Conservation (phyloP, 1,140 invertebrate genomes). For the Lasioglossum baleicum region DNA sequence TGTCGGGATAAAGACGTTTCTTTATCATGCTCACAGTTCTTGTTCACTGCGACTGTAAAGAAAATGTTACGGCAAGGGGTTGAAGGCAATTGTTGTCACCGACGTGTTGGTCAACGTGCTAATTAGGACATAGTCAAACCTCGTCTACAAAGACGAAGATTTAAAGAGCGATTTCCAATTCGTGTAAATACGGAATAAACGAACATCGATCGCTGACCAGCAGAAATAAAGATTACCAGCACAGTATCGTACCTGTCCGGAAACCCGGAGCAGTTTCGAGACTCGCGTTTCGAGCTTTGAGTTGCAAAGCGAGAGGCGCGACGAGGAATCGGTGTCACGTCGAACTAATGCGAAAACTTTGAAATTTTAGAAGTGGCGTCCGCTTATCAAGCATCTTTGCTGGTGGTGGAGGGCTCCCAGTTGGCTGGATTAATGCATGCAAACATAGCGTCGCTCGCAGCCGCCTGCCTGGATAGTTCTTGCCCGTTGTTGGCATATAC, state of each 20-base stretch:
- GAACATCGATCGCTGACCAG: not conserved
- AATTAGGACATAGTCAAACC: no score
- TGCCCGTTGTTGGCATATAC: slow-evolving; percentile 91
- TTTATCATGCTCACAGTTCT: no score
- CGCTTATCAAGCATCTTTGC: slow-evolving; percentile 88
- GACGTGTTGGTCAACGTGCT: no score
- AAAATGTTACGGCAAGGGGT: no score
- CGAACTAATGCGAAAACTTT: not conserved
- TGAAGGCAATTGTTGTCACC: no score
- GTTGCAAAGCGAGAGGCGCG: not conserved
- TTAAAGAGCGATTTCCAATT: no score
- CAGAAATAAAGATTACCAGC: not conserved
- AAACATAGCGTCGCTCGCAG: slow-evolving; percentile 90
- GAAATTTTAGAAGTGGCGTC: slow-evolving; percentile 87
- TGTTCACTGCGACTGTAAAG: no score
- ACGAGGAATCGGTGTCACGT: no score
- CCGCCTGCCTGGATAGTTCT: slow-evolving; percentile 88
- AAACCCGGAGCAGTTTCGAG: not conserved
- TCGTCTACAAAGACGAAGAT: no score
- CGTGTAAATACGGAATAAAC: not conserved
- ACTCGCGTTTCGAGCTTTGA: not conserved
- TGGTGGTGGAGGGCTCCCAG: slow-evolving; percentile 91
- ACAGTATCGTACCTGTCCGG: not conserved
- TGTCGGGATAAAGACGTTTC: no score
- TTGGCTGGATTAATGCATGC: slow-evolving; percentile 90